Evolutionary conservation across 1,140 invertebrate genomes (phyloP), one percentile per base, ranked within the genome.

Genomic region (Bradysia coprophila): DNA sequence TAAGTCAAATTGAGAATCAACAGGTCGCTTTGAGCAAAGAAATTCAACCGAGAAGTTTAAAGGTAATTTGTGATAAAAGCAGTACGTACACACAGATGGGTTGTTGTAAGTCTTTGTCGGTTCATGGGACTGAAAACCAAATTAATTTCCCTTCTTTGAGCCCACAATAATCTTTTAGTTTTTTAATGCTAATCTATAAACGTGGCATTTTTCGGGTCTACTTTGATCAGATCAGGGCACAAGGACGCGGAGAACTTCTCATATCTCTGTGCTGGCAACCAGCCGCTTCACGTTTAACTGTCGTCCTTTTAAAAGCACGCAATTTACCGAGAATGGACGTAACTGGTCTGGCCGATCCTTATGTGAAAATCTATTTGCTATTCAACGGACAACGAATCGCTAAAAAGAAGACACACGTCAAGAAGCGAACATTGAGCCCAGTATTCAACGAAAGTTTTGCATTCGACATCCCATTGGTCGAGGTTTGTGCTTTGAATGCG

Each of bases 401-500:
- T 33, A 98, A 98, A 68, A 97, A 97, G 72, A 98, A 98, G 68
- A 98, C 95, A 0, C 92, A 96, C 56, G 91, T 98, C 20, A 97
- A 97, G 70, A 98, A 96, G 59, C 76, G 91, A 23, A 98, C 94
- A 3, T 67, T 95, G 41, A 95, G 92, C 65, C 95, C 95, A 0
- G 90, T 98, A 38, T 99, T 96, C 67, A 98, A 98, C 65, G 94
- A 98, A 65, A 93, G 88, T 16, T 97, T 87, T 56, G 80, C 83
- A 16, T 88, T 88, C 54, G 83, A 88, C 44, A 81, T 88, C 46
- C 84, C 84, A 0, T 66, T 64, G 24, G 59, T 62, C 18, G 67
- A 65, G 48, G 63, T 64, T 38, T 49, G 55, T 39, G 18, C 18
- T 34, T n/a, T 31, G 8, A n/a, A n/a, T n/a, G n/a, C n/a, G n/a